Evolutionary conservation across 2,797 vertebrate species (phyloP).

Genomic region (Neosilurus hyrtlii): DNA sequence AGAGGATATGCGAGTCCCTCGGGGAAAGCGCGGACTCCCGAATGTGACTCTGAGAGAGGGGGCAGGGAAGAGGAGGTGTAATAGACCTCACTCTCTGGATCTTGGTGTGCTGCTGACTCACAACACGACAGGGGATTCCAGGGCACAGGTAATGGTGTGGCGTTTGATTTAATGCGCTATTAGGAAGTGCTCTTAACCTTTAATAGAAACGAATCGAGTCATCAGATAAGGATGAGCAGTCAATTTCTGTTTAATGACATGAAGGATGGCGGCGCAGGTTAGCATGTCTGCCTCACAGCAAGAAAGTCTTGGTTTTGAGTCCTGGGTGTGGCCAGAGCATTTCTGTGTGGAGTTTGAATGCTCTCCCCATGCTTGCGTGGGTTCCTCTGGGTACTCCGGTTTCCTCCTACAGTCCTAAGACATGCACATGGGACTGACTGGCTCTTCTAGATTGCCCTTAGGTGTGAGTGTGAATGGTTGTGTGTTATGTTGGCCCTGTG

Average conservation of each 20-base stretch:
- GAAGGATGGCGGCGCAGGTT: too few species aligned
- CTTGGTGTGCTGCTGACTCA: conserved; percentile 58
- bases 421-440: too few species aligned
- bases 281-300: too few species aligned
- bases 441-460: too few species aligned
- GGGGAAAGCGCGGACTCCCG: conserved; percentile 66
- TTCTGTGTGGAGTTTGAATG: too few species aligned
- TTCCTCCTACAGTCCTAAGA: too few species aligned
- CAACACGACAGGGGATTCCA: conserved; percentile 25
- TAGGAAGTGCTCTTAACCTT: background rate
- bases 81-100: conserved; percentile 63
- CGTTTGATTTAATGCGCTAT: background rate
- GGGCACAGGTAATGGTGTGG: conserved; percentile 51
- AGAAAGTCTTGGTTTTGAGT: too few species aligned
- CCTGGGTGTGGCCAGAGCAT: too few species aligned
- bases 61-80: conserved; percentile 67
- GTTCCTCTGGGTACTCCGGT: too few species aligned
- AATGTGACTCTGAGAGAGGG: conserved; percentile 60
- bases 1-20: conserved; percentile 38
- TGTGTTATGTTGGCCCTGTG: too few species aligned
- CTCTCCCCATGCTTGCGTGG: too few species aligned
- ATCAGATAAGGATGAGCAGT: background rate
- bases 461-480: too few species aligned
- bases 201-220: background rate
- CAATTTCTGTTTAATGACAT: background rate